Percentiles rank a stretch among this genome's conserved stretches.
These are phyloP conservation scores for Coboldia fuscipes DNA, from an alignment of 1,140 invertebrate species.

Conservation along the genomic window DNA sequence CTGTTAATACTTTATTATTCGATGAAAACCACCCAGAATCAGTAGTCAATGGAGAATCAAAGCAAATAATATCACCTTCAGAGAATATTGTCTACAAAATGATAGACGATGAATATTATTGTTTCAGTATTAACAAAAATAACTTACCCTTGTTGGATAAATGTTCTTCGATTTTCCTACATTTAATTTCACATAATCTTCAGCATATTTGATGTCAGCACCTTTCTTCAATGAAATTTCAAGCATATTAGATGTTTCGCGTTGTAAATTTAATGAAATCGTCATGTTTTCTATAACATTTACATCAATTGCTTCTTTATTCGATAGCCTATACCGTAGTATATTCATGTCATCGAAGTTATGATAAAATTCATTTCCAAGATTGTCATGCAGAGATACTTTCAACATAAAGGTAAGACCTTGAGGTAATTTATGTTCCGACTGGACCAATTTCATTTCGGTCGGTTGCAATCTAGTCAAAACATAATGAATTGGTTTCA, in stretches of 20 bases:
- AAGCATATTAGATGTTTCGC: constrained; percentile 17
- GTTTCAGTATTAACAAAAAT: constrained; percentile 1
- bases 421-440: constrained; percentile 14
- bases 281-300: constrained; percentile 19
- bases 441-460: constrained; percentile 13
- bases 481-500: constrained; percentile 20
- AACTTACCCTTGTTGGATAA: constrained; percentile 17
- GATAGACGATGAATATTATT: background rate
- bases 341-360: constrained; percentile 17
- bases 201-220: constrained; percentile 17
- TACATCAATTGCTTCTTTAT: constrained; percentile 17
- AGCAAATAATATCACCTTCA: constrained; percentile 30
- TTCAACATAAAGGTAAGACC: constrained; percentile 20
- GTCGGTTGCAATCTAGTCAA: constrained; percentile 13
- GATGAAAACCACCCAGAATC: constrained; percentile 19
- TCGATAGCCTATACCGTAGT: constrained; percentile 16
- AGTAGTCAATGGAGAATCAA: constrained; percentile 20
- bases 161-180: constrained; percentile 13
- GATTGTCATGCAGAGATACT: constrained; percentile 19
- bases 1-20: constrained; percentile 16
- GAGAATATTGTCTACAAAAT: constrained; percentile 24
- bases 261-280: constrained; percentile 14
- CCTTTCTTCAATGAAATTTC: constrained; percentile 15
- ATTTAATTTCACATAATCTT: constrained; percentile 17
- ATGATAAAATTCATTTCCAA: constrained; percentile 21